Conservation (phyloP, 2,113 vertebrate genomes). For the Pao palembangensis region DNA sequence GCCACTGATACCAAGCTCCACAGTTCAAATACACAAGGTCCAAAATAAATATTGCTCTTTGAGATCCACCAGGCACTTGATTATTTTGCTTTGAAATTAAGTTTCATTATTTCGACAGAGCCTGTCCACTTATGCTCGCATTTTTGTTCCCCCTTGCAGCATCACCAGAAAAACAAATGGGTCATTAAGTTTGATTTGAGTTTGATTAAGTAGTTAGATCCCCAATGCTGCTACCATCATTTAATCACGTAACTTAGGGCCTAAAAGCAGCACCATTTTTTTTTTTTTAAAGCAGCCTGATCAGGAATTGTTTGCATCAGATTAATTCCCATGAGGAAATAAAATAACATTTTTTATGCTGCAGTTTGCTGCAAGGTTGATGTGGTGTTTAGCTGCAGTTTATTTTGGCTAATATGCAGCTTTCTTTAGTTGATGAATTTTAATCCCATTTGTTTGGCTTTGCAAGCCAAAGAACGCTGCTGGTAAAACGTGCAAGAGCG, state of each 20-base stretch:
- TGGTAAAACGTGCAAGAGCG: constrained; percentile 25
- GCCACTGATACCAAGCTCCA: not conserved
- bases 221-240: too few relatives aligned
- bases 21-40: constrained; percentile 50
- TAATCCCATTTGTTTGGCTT: constrained; percentile 48
- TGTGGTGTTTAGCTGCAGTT: constrained; percentile 26
- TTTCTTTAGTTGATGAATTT: constrained; percentile 49
- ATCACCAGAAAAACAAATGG: constrained; percentile 15
- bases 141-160: constrained; percentile 10
- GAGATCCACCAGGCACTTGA: constrained; percentile 53
- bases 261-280: too few relatives aligned
- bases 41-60: constrained; percentile 67
- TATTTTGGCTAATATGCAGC: constrained; percentile 40
- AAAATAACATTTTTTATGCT: not conserved
- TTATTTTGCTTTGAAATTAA: constrained; percentile 69
- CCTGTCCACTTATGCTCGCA: constrained; percentile 18
- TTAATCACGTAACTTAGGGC: too few relatives aligned
- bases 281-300: too few relatives aligned
- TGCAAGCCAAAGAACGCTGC: constrained; percentile 48
- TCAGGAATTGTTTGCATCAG: too few relatives aligned
- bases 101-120: constrained; percentile 47
- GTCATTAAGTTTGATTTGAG: not conserved
- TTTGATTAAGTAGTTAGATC: not conserved
- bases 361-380: not conserved
- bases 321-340: not conserved